Base-by-base conservation (phyloP, 2,888 invertebrate species). In the Tachina lurida region DNA sequence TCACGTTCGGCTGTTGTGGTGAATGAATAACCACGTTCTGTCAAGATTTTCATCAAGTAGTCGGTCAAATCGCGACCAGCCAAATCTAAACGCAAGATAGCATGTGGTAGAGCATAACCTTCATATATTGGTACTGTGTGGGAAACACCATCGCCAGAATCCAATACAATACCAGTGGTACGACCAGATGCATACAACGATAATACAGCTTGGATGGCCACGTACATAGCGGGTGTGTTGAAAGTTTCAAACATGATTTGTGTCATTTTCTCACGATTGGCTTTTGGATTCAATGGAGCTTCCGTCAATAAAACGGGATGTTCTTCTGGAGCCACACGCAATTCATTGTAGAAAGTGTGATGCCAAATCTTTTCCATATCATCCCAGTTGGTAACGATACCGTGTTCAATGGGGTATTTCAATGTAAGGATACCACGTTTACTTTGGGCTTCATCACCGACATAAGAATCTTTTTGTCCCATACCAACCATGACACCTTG, bases 101-200 rank as follows among this genome's bases (percentile, higher is more conserved):
- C 98, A 93, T 98, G 98, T 84, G 97, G 97, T 89, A 98, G 94
- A 87, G 97, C 97, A 93, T 98, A 98, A 90, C 98, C 97, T 94
- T 98, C 98, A 93, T 98, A 98, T 95, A 98, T 98, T 92, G 98
- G 98, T 85, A 98, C 97, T 84, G 98, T 97, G 95, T 98, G 98
- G 70, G 98, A 97, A 88, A 98, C 98, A 94, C 98, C 98, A 94
- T 98, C 98, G 88, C 98, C 98, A 89, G 97, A 97, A 94, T 98
- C 98, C 91, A 98, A 94, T 88, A 98, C 98, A 93, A 98, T 98
- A 95, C 98, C 98, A 93, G 98, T 98, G 93, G 98, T 98, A 95
- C 98, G 97, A 94, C 98, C 98, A 91, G 98, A 97, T 88, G 98
- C 98, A 94, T 98, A 98, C 93, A 98, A 94, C 58, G 97, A 97